Evolutionary conservation across 2,888 invertebrate genomes (phyloP), one percentile per base, ranked within the genome.

Genomic region (Hypomecis atomaria): DNA sequence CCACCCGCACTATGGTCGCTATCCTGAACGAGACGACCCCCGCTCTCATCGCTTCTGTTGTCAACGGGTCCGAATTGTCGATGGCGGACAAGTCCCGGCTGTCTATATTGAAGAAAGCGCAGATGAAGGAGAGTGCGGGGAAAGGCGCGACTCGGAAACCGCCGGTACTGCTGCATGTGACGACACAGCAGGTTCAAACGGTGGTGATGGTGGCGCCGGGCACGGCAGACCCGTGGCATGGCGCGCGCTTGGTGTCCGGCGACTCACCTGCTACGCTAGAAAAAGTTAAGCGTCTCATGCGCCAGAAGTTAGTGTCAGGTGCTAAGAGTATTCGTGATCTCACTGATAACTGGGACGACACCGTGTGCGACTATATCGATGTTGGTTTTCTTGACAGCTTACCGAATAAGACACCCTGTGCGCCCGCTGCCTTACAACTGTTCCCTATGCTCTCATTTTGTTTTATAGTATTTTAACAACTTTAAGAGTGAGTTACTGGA

Each of bases 351-450:
- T 90, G 90, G 90, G 90, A 90, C 55, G 86, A 88, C 1, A 66
- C 86, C 70, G 76, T 92, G 5, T 92, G 92, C 67, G 92, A 92
- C 66, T 90, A 91, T 66, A 78, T 92, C 11, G 91, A 92, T 61
- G 72, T 84, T 44, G 71, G 84, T 0, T 69, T 89, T 8, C 48
- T 72, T 6, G 61, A 67, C 8, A n/a, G 49, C 36, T 9, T n/a
- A n/a, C 38, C 5, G 45, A 13, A 8, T 6, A 13, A 11, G 13
- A 8, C 54, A 6, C 11, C 13, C 10, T 6, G 42, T 6, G 37
- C 49, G 9, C 36, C 40, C 9, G 23, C 33, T 23, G 3, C 23
- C 3, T 23, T 23, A 1, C 23, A 23, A 23, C 23, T 23, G 23
- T 23, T 23, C 23, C 23, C 23, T 23, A 23, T 23, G 23, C 23